Base-by-base conservation (phyloP, 1,140 invertebrate species). In the Popillia japonica region DNA sequence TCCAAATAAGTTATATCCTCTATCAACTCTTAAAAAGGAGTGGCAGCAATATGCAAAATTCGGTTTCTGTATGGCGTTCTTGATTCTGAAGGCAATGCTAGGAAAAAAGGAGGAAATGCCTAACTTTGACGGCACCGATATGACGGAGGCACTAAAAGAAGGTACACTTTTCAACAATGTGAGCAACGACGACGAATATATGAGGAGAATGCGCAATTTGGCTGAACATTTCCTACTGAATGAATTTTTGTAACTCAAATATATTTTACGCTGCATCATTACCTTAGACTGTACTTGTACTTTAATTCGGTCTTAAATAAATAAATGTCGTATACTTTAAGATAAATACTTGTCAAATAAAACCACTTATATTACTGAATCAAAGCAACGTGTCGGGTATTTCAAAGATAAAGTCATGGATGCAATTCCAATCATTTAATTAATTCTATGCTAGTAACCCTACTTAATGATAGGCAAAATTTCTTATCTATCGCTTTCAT, bases 1-100 rank as follows among this genome's bases (percentile, higher is more conserved):
- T 7, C 81, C 88, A 0, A 81, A 88, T 0, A 81, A 88, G 27
- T 79, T 90, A 10, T 89, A 88, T 82, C 88, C 90, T 3, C 40
- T 40, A 14, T 8, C 40, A 11, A 11, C 0, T 23, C 27, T 76
- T 20, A 20, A 20, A 55, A 55, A 48, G 20, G 40, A 76, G 8
- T 76, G 75, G 41, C n/a, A 27, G n/a, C 48, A 20, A 17, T 76
- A 48, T 27, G 22, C 14, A 7, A 44, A 27, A 40, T 34, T 17
- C 23, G 75, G 75, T 9, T 76, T 76, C 8, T 9, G 14, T 14
- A 76, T 76, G 41, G 75, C 42, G 0, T 48, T 44, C 11, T 55
- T 41, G 2, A 23, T 55, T 17, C 4, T 76, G 14, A 76, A 76
- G 17, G 75, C 14, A 17, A 48, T 76, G 44, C 41, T 76, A 6